Evolutionary conservation across 2,888 invertebrate species (phyloP), one percentile per base, ranked within the genome.

Genomic region (Sarcophaga rosellei): DNA sequence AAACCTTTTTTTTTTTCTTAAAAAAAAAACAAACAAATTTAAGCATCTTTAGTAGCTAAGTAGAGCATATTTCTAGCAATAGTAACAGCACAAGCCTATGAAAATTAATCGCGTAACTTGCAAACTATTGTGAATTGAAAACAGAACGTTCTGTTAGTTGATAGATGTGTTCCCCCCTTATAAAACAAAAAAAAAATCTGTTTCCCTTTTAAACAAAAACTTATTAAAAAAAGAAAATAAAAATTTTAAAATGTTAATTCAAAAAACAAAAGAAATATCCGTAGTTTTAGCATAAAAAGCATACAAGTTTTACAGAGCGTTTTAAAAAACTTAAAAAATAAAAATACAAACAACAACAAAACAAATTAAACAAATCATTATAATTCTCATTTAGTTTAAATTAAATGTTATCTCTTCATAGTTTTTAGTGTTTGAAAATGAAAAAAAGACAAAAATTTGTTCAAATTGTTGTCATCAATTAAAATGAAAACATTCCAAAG

Each of bases 241-340:
- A 35, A 35, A 45, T 82, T 47, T 65, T 76, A 76, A 77, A 21
- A 66, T 69, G 53, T 35, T 59, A 47, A 35, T 35, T 21, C 5
- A 17, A 44, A 15, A 35, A 47, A 45, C 23, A 53, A 62, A 70
- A n/a, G 25, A 76, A 35, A 12, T 44, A 47, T 2, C 5, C 45
- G 69, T 76, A 76, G 65, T 76, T 65, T 65, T 76, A 76, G 53
- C 10, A 57, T n/a, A 21, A 20, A 15, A 63, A 20, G 15, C 4
- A 25, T 61, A 70, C n/a, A 76, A 82, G 70, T 70, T 65, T 82
- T 76, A 72, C 81, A 82, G 76, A 82, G 81, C 81, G 72, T 76
- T 82, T 82, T 15, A 57, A 57, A 65, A 35, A 35, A 35, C 35
- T 35, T 35, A 10, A 35, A 35, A 35, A 35, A 35, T 1, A 25